phyloP scores from a whole-genome alignment of 2,888 invertebrate genomes.

The Drosophila infuscata region DNA sequence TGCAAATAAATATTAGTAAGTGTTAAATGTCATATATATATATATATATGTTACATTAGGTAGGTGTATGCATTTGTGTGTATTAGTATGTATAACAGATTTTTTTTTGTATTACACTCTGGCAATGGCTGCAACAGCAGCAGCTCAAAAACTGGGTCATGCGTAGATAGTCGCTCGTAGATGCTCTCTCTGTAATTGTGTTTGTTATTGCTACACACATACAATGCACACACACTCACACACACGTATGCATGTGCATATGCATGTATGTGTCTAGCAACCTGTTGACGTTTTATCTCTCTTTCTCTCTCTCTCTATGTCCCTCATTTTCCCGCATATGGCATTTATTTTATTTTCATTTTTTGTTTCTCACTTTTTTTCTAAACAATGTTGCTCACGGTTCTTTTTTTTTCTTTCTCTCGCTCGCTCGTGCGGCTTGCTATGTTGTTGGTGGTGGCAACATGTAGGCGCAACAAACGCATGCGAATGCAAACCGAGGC shows the following conservation, averaged over 20 bases:
- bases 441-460: not conserved
- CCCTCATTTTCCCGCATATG: constrained; percentile 27
- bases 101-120: constrained; percentile 31
- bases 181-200: constrained; percentile 36
- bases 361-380: constrained; percentile 2
- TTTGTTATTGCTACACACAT: constrained; percentile 15
- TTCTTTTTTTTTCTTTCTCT: constrained; percentile 11
- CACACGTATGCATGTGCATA: not conserved
- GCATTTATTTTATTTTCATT: not conserved
- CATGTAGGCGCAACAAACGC: constrained; percentile 76
- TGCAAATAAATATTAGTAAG: not conserved
- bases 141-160: constrained; percentile 71
- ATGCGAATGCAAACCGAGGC: constrained; percentile 73
- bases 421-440: not conserved
- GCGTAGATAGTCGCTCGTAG: constrained; percentile 52
- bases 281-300: constrained; percentile 49
- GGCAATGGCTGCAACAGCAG: constrained; percentile 32
- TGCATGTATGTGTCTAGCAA: constrained; percentile 28
- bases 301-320: constrained; percentile 2
- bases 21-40: not conserved
- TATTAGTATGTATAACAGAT: constrained; percentile 1
- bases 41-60: not conserved
- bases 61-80: not conserved
- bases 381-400: constrained; percentile 27
- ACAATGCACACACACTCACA: constrained; percentile 4